Evolutionary conservation across 2,888 invertebrate genomes (phyloP), one percentile per base, ranked within the genome.

Genomic region (Caenorhabditis zanzibari): DNA sequence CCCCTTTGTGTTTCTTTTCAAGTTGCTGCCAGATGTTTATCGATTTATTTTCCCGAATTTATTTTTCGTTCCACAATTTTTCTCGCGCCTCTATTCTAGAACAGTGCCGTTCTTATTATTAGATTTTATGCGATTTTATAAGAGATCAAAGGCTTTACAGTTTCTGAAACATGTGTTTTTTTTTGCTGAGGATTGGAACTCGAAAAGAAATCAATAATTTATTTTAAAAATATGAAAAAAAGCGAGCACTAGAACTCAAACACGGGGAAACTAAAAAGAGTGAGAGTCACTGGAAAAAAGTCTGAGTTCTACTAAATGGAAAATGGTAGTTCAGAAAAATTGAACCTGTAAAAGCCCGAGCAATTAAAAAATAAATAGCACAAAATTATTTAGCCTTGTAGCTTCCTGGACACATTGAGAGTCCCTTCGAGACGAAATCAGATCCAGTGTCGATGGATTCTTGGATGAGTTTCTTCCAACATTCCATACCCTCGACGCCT

Each of bases 401-500:
- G 16, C 47, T 66, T 63, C 79, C 79, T 4, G 74, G 83, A 58
- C 83, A 83, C 38, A 83, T 44, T n/a, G 61, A 24, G 1, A 83
- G 56, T 14, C 83, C 84, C 16, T 77, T 81, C 19, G 56, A 49
- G 32, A 73, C 76, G 72, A 87, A 87, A 52, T 87, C 82, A 19
- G 84, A 81, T 26, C 86, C 86, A 10, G 84, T 85, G 3, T 84
- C 80, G 69, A 87, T 85, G 9, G 85, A 84, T 22, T 82, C 71
- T n/a, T 84, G 77, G 64, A 86, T 87, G 7, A 84, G 59, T 41
- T 76, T 80, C 59, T 84, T 81, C 88, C 88, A 88, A 24, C 88
- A 88, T 12, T 82, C 47, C 73, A 88, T 81, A 24, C 84, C 81
- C 24, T 77, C 35, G n/a, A 85, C 61, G 22, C 88, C 88, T 56